Evolutionary conservation across 1,140 invertebrate genomes (phyloP).

Genomic region (Cydia strobilella): DNA sequence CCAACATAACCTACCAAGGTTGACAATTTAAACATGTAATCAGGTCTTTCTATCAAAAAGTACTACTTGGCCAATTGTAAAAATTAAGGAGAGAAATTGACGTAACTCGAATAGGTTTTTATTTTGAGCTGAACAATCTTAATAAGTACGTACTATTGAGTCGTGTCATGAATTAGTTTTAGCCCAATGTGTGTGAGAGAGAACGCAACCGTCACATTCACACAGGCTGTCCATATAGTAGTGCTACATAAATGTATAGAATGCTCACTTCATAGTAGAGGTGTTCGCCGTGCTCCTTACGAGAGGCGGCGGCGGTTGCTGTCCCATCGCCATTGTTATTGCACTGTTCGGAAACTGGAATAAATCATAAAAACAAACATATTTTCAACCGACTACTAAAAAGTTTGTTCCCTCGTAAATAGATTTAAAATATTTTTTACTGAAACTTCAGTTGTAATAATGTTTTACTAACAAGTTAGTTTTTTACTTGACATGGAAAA

Average conservation of each 20-base stretch:
- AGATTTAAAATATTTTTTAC: not conserved
- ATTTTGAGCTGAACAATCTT: too few relatives aligned
- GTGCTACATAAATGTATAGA: constrained; percentile 42
- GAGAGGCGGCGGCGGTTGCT: constrained; percentile 74
- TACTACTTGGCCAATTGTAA: too few relatives aligned
- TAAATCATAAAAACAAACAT: constrained; percentile 62
- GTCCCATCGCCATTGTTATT: constrained; percentile 77
- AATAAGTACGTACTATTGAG: too few relatives aligned
- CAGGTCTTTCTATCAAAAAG: too few relatives aligned
- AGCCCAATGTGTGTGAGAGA: not conserved
- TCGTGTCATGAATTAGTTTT: not conserved
- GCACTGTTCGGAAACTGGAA: constrained; percentile 79
- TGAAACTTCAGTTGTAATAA: not conserved
- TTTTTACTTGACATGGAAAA: not conserved
- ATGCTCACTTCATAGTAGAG: constrained; percentile 74
- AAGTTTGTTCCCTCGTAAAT: not conserved
- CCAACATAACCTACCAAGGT: too few relatives aligned
- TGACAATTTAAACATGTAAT: too few relatives aligned
- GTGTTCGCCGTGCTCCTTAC: constrained; percentile 75
- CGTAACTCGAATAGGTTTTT: too few relatives aligned
- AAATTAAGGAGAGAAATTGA: too few relatives aligned
- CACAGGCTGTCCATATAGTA: constrained; percentile 38
- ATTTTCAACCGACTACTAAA: constrained; percentile 38
- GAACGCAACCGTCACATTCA: not conserved
- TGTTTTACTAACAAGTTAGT: not conserved